These are phyloP conservation scores for Clytia hemisphaerica DNA, from an alignment of 30 jellyfish, hydroid and myxozoan genomes.

Conservation along the genomic window DNA sequence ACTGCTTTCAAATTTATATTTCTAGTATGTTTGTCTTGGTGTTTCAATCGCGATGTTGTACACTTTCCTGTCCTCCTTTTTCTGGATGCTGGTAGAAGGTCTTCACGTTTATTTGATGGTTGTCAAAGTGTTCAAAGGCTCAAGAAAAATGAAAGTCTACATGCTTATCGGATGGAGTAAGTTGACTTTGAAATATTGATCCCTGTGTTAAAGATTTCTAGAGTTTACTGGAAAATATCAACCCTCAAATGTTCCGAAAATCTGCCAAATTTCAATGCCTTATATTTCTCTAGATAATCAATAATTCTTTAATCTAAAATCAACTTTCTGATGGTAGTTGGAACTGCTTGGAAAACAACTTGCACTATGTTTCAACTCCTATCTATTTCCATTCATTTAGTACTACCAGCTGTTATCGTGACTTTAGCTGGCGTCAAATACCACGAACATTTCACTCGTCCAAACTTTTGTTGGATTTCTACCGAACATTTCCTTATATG, in stretches of 20 bases:
- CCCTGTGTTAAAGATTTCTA: too few relatives aligned
- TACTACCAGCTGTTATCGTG: conserved; percentile 22
- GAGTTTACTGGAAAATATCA: too few relatives aligned
- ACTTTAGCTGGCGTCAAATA: conserved; percentile 13
- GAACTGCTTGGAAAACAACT: too few relatives aligned
- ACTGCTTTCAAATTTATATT: too few relatives aligned
- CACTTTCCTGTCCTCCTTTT: conserved; percentile 30
- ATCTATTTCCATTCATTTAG: conserved; percentile 1
- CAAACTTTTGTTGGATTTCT: conserved; percentile 30
- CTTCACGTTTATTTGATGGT: conserved; percentile 50
- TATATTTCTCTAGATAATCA: too few relatives aligned
- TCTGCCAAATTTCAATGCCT: too few relatives aligned
- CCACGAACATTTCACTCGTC: conserved; percentile 12
- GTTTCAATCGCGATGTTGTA: conserved; percentile 40
- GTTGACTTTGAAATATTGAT: too few relatives aligned
- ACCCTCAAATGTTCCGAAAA: too few relatives aligned
- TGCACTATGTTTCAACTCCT: too few relatives aligned
- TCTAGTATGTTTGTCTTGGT: conserved; percentile 26
- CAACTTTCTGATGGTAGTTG: too few relatives aligned
- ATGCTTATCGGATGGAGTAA: conserved; percentile 53
- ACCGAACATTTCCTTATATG: conserved; percentile 5
- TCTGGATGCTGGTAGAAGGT: conserved; percentile 63
- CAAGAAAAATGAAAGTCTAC: conserved; percentile 36
- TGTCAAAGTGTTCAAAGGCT: conserved; percentile 45
- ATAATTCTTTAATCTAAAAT: too few relatives aligned